These are phyloP conservation scores for Elymnias hypermnestra DNA, from an alignment of 1,140 invertebrate species.

Conservation along the genomic window DNA sequence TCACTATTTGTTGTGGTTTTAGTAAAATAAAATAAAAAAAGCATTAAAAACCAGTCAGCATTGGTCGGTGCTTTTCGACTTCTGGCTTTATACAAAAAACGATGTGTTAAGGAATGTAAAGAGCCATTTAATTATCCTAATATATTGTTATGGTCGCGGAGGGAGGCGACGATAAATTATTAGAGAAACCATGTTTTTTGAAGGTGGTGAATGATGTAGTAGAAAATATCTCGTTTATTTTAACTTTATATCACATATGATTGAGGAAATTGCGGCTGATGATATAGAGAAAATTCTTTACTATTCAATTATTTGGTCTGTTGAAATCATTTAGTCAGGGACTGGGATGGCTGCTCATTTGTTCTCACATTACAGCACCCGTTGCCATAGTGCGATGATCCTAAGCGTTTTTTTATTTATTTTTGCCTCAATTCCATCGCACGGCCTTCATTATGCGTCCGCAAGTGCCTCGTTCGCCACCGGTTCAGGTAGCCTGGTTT, in stretches of 20 bases:
- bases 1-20: conserved; percentile 68
- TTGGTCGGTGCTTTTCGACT: conserved; percentile 71
- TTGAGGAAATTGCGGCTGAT: no score
- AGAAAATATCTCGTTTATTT: not conserved
- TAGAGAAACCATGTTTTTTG: conserved; percentile 10
- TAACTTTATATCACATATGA: no score
- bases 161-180: conserved; percentile 46
- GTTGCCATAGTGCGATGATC: conserved; percentile 61
- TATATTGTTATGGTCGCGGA: conserved; percentile 67
- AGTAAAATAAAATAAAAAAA: conserved; percentile 60
- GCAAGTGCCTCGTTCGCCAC: conserved; percentile 54
- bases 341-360: conserved; percentile 8
- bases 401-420: conserved; percentile 56
- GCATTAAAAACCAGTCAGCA: conserved; percentile 68
- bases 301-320: no score
- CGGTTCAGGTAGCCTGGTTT: conserved; percentile 66
- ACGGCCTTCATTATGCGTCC: conserved; percentile 66
- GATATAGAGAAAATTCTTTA: no score
- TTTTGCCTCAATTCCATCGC: conserved; percentile 60
- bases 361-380: conserved; percentile 47
- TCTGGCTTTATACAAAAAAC: conserved; percentile 69
- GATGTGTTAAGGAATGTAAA: conserved; percentile 75
- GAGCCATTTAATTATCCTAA: conserved; percentile 76
- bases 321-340: not conserved
- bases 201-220: conserved; percentile 45